Evolutionary conservation across 2,113 vertebrate genomes (phyloP).

Genomic region (Phylloscopus whistleri): DNA sequence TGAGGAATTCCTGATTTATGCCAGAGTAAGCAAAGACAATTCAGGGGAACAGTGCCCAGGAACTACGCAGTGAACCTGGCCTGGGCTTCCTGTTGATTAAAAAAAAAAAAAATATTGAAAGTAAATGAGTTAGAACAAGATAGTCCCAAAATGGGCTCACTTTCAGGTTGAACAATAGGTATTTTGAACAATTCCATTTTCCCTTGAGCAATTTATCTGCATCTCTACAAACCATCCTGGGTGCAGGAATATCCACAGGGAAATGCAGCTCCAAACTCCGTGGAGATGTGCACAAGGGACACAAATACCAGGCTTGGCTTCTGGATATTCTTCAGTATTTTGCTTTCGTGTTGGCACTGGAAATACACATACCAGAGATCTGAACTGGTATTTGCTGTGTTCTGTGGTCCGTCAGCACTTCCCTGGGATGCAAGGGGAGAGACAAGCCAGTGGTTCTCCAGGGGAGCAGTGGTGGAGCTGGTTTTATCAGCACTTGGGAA

Average conservation of each 20-base stretch:
- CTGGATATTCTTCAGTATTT: neutral
- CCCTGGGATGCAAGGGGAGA: neutral
- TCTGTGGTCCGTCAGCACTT: neutral
- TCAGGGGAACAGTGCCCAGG: neutral
- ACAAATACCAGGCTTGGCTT: neutral
- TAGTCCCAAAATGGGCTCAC: neutral
- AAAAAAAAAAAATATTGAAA: neutral
- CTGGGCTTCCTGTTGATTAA: neutral
- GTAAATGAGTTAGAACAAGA: neutral
- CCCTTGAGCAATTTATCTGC: neutral
- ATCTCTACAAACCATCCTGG: neutral
- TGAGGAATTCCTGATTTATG: neutral
- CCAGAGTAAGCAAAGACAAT: neutral
- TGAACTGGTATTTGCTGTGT: neutral
- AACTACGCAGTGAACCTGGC: neutral
- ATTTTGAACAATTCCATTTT: neutral
- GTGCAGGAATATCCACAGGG: neutral
- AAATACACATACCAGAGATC: fast-evolving
- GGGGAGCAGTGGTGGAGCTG: neutral
- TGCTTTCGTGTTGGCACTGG: neutral
- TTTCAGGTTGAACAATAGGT: neutral
- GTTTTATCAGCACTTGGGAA: conserved; percentile 2
- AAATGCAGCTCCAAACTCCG: neutral
- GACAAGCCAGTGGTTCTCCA: neutral
- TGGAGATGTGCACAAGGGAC: neutral